Percentiles rank a stretch among this genome's conserved stretches.
Evolutionary conservation across 2,797 vertebrate genomes (phyloP).

Genomic region (Hozukius guyotensis): DNA sequence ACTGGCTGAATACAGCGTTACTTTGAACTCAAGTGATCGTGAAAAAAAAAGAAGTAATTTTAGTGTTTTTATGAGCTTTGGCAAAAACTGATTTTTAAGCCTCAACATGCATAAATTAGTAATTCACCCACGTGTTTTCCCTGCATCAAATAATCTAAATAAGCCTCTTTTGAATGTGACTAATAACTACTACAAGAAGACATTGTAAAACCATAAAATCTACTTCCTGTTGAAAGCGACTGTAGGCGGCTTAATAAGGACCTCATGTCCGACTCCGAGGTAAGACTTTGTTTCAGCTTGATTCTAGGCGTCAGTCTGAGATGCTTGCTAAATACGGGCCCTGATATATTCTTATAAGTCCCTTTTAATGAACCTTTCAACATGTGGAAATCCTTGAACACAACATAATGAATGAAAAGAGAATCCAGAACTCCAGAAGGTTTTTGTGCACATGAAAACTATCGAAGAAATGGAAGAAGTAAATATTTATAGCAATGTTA

Average conservation of each 20-base stretch:
- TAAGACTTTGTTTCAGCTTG: constrained; percentile 48
- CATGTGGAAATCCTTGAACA: constrained; percentile 84
- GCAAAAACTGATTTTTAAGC: constrained; percentile 42
- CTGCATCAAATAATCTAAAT: not conserved
- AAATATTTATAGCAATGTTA: constrained; percentile 96
- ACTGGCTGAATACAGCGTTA: constrained; percentile 11
- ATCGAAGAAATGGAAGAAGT: constrained; percentile 93
- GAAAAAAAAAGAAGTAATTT: constrained; percentile 3
- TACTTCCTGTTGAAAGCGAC: constrained; percentile 8
- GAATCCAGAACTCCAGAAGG: constrained; percentile 83
- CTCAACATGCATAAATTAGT: constrained; percentile 25
- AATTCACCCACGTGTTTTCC: not conserved
- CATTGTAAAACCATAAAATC: constrained; percentile 3
- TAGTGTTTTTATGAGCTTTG: constrained; percentile 48
- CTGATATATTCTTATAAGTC: constrained; percentile 46
- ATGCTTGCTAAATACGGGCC: constrained; percentile 73
- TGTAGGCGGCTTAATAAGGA: constrained; percentile 29
- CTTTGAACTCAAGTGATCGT: constrained; percentile 22
- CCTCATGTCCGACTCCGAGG: constrained; percentile 33
- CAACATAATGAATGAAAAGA: constrained; percentile 78
- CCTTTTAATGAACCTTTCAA: constrained; percentile 76
- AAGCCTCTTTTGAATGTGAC: constrained; percentile 10
- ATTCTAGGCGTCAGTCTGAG: constrained; percentile 26
- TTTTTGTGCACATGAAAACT: constrained; percentile 88
- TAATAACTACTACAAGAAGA: not conserved